Conservation (phyloP, 2,888 invertebrate genomes). For the Pediacus dermestoides region DNA sequence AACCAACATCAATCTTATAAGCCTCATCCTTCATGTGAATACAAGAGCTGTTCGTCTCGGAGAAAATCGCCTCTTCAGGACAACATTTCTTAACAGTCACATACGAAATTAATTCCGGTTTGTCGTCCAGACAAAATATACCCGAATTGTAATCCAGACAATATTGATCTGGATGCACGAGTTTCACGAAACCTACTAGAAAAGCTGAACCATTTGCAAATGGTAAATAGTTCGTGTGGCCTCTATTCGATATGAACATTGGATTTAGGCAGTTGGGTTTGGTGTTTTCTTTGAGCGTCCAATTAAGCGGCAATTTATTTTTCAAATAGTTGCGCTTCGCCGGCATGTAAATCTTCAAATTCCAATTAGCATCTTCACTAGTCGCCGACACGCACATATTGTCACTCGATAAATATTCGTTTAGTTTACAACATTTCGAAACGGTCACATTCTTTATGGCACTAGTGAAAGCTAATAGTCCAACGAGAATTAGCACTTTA, state of each 20-base stretch:
- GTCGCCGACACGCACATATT: constrained; percentile 25
- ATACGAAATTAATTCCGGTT: constrained; percentile 33
- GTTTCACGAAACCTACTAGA: constrained; percentile 51
- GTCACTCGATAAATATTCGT: constrained; percentile 31
- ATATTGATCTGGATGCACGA: constrained; percentile 55
- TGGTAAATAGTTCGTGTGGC: constrained; percentile 37
- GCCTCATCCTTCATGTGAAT: constrained; percentile 40
- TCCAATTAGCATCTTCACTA: constrained; percentile 28
- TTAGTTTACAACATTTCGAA: constrained; percentile 35
- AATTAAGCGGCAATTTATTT: constrained; percentile 45
- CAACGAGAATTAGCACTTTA: too few species aligned
- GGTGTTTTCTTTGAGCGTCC: constrained; percentile 46
- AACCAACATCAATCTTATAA: constrained; percentile 39
- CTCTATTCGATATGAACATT: constrained; percentile 13
- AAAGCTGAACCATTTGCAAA: constrained; percentile 64
- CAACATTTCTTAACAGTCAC: constrained; percentile 66
- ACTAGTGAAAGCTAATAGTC: constrained; percentile 2
- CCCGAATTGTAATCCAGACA: constrained; percentile 67
- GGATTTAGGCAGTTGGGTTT: constrained; percentile 44
- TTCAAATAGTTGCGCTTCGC: constrained; percentile 17
- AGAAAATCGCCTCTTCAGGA: constrained; percentile 60
- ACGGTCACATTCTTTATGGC: constrained; percentile 32
- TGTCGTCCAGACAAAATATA: constrained; percentile 57
- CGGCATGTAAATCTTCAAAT: constrained; percentile 27
- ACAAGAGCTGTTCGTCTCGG: constrained; percentile 55